Evolutionary conservation across 2,888 invertebrate species (phyloP), one percentile per base, ranked within the genome.

Genomic region (Rhimphoctona megacephalus): DNA sequence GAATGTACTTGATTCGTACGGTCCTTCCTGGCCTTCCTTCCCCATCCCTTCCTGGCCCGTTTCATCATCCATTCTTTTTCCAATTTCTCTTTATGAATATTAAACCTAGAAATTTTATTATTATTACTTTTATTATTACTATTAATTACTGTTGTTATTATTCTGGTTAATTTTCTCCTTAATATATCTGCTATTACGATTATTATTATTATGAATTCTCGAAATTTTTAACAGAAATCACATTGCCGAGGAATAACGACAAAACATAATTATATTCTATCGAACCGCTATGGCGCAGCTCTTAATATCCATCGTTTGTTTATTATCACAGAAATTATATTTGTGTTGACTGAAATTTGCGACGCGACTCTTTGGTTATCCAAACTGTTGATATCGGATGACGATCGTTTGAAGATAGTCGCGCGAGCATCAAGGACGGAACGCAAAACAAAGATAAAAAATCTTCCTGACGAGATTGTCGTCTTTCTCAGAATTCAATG

Each of bases 121-220:
- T 39, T 39, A 5, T 7, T 1, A 61, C 6, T 30, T 17, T 0
- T 0, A 61, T 49, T 49, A 7, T 49, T 49, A 8, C 49, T 19
- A n/a, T 72, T 33, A 52, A 17, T 49, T 46, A 49, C n/a, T n/a
- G 22, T n/a, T 22, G 0, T 54, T 49, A 3, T 61, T n/a, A 33
- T 3, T 30, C 25, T 30, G 7, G 0, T 22, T 25, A 1, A 17
- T 57, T 14, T 25, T 6, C 2, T 2, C 54, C 22, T 54, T 8
- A 22, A 1, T 8, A 22, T 54, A 9, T 8, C 52, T 6, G 22
- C 36, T 30, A 19, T 66, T 36, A 3, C 25, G 11, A 46, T 49
- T 72, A 33, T 52, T 52, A 33, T 52, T 52, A 33, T 33, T 49
- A 49, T 57, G 54, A 33, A 49, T 70, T 70, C 33, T 70, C 43